These are phyloP conservation scores for Toxostoma redivivum DNA, from an alignment of 2,113 vertebrate genomes.

Conservation along the genomic window DNA sequence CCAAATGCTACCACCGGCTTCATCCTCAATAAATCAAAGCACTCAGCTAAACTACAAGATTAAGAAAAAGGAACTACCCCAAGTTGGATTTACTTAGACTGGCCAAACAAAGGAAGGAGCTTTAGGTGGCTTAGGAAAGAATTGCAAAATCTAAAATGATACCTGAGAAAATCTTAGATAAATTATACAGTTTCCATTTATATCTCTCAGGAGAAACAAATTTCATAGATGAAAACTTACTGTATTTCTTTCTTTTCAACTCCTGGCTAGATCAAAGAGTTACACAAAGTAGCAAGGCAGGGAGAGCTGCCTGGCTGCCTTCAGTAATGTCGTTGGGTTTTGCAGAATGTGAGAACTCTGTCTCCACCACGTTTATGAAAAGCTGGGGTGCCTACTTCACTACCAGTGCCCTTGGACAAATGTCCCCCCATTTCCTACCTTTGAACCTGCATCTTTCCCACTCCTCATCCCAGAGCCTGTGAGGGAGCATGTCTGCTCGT, in stretches of 20 bases:
- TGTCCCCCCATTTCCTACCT: slow-evolving; percentile 9
- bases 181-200: not conserved
- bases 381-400: not conserved
- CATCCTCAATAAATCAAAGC: not conserved
- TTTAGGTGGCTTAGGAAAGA: not conserved
- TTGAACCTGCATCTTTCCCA: not conserved
- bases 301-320: not conserved
- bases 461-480: not conserved
- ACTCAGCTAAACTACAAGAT: not conserved
- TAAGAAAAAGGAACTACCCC: not conserved
- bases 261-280: not conserved
- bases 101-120: not conserved
- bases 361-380: not conserved
- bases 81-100: not conserved
- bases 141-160: not conserved
- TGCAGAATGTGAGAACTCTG: too few species aligned
- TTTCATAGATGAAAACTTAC: not conserved
- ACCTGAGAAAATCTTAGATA: not conserved
- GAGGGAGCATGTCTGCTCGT: slow-evolving; percentile 44
- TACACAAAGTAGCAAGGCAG: not conserved
- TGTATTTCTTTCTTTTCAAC: not conserved
- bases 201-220: not conserved
- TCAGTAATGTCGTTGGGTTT: not conserved
- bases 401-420: not conserved
- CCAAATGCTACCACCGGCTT: not conserved